Conservation (phyloP, 2,888 invertebrate species). For the Schizotus pectinicornis region DNA sequence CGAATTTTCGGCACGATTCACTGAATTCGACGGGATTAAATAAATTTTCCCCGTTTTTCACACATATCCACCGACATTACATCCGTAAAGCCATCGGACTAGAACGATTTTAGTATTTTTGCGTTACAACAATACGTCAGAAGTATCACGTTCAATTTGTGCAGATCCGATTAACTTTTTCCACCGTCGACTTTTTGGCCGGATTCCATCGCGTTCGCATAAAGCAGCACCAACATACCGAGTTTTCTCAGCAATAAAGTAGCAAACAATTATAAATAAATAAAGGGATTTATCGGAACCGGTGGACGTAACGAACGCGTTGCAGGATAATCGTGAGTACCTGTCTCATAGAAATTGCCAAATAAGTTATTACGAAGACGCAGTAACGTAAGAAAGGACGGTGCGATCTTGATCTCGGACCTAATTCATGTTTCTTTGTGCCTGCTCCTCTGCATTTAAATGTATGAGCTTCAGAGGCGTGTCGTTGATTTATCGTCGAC, state of each 20-base stretch:
- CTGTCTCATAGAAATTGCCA: slow-evolving; percentile 34
- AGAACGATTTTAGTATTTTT: neutral
- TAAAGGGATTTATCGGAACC: slow-evolving; percentile 11
- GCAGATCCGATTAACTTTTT: neutral
- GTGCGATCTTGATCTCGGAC: slow-evolving; percentile 31
- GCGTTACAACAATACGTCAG: slow-evolving; percentile 1
- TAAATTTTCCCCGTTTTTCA: neutral
- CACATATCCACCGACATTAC: neutral
- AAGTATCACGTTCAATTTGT: slow-evolving; percentile 10
- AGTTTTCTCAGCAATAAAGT: neutral
- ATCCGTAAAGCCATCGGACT: neutral
- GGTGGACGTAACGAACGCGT: slow-evolving; percentile 28
- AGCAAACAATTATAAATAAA: slow-evolving; percentile 17
- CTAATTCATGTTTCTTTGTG: slow-evolving; percentile 28
- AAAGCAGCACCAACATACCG: neutral
- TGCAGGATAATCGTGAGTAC: slow-evolving; percentile 33
- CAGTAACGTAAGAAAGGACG: slow-evolving; percentile 20
- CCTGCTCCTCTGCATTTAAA: slow-evolving; percentile 27
- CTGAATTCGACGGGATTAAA: slow-evolving; percentile 3
- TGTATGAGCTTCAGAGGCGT: slow-evolving; percentile 23
- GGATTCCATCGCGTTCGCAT: neutral
- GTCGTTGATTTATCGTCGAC: slow-evolving; percentile 1
- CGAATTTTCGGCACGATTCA: slow-evolving; percentile 4
- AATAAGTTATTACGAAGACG: slow-evolving; percentile 29
- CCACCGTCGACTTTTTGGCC: neutral